Conservation (phyloP, 2,888 invertebrate species). For the Pseudococcus longispinus region DNA sequence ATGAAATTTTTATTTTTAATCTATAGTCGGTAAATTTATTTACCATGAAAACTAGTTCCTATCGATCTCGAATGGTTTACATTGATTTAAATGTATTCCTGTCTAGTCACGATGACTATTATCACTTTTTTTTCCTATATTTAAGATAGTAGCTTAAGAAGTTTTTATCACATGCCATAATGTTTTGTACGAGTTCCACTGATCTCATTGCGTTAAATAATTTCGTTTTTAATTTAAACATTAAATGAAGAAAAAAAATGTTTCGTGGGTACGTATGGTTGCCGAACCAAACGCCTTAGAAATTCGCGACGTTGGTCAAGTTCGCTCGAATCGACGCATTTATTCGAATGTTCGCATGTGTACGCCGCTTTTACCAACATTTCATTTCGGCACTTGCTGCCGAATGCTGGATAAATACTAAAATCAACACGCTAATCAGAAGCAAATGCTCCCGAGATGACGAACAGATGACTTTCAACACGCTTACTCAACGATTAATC, state of each 20-base stretch:
- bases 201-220: constrained; percentile 41
- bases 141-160: constrained; percentile 46
- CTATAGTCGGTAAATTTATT: constrained; percentile 42
- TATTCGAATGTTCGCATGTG: neutral
- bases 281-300: neutral
- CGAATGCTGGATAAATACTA: neutral
- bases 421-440: neutral
- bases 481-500: neutral
- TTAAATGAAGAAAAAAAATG: neutral
- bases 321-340: neutral
- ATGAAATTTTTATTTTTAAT: constrained; percentile 22
- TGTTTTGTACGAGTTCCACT: constrained; percentile 44
- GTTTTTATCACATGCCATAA: constrained; percentile 43
- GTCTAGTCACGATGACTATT: constrained; percentile 39
- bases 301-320: neutral
- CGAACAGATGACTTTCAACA: neutral
- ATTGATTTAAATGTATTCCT: constrained; percentile 42
- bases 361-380: neutral
- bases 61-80: constrained; percentile 44
- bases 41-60: constrained; percentile 45
- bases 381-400: neutral
- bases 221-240: constrained; percentile 21
- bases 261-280: neutral
- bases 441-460: neutral
- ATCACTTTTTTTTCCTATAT: constrained; percentile 40